Conservation (phyloP, 2,797 vertebrate genomes). For the Periophthalmus magnuspinnatus region DNA sequence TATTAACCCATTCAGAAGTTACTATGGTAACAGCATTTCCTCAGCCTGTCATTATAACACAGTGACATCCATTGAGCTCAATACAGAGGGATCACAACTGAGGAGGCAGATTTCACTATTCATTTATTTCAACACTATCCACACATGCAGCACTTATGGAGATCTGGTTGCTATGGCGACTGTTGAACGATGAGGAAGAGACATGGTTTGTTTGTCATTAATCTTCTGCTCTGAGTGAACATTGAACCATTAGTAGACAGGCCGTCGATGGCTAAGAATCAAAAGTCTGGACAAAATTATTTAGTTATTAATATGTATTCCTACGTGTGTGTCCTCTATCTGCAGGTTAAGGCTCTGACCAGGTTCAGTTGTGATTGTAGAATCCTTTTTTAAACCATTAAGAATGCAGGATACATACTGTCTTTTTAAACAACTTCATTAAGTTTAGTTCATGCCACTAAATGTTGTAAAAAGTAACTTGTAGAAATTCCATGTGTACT, state of each 20-base stretch:
- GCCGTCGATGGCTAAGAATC: background rate
- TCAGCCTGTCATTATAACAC: background rate
- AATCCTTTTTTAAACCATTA: too few species aligned
- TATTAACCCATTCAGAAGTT: background rate
- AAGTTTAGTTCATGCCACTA: too few species aligned
- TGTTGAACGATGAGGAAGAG: constrained; percentile 11
- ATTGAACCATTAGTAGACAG: constrained; percentile 28
- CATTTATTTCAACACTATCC: background rate
- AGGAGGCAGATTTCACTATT: background rate
- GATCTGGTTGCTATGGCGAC: constrained; percentile 47
- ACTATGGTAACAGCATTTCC: background rate
- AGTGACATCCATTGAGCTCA: background rate
- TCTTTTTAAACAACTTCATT: too few species aligned
- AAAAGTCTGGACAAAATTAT: background rate
- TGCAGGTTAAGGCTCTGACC: too few species aligned
- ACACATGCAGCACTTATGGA: constrained; percentile 28
- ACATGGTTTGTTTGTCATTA: constrained; percentile 30
- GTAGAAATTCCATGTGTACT: too few species aligned
- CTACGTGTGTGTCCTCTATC: too few species aligned
- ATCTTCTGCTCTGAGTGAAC: constrained; percentile 34
- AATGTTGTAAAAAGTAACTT: too few species aligned
- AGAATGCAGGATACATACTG: too few species aligned
- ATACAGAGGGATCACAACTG: background rate
- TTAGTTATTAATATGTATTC: too few species aligned
- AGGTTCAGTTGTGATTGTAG: too few species aligned